Base-by-base conservation (phyloP, 2,888 invertebrate genomes). In the Diplolepis rosae region DNA sequence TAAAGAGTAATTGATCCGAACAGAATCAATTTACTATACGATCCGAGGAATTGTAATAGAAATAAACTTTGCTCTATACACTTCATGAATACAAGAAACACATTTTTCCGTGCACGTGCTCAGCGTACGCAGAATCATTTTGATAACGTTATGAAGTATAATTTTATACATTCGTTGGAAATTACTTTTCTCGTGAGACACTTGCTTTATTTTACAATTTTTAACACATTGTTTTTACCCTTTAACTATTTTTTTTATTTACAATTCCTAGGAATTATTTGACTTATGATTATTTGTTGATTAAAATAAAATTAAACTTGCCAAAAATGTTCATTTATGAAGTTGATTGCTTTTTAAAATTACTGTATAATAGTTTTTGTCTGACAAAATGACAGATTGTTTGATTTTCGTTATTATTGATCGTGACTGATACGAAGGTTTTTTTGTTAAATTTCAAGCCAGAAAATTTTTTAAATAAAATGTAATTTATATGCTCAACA, bases 401-500 rank as follows among this genome's bases (percentile, higher is more conserved):
- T 18, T 18, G 45, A 18, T 45, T 18, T 18, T 18, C 27, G 2
- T 51, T 27, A 6, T 28, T n/a, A n/a, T n/a, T n/a, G n/a, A n/a
- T n/a, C n/a, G n/a, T 28, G 1, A 51, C 1, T 27, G 51, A 24
- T 2, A 28, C 6, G 27, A n/a, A 52, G 51, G 51, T 2, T 15
- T 9, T n/a, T 39, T 27, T 52, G 13, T 9, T 0, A 11, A 13
- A 24, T 13, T 50, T 28, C 28, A n/a, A 28, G 24, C 5, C 5
- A 50, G 24, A 4, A 28, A 52, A n/a, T 52, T 0, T 13, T 13
- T 28, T 18, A n/a, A 35, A 9, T 56, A 74, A 79, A 70, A 67
- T 50, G 65, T 79, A 80, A 81, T 85, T 79, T 84, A 82, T 83
- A 84, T 83, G 84, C 77, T 79, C 83, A 84, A 80, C 70, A 54